A percentile compares a stretch with the other conserved stretches of the same genome.
Conservation (phyloP, 2,113 vertebrate genomes). For the Elaphurus davidianus region DNA sequence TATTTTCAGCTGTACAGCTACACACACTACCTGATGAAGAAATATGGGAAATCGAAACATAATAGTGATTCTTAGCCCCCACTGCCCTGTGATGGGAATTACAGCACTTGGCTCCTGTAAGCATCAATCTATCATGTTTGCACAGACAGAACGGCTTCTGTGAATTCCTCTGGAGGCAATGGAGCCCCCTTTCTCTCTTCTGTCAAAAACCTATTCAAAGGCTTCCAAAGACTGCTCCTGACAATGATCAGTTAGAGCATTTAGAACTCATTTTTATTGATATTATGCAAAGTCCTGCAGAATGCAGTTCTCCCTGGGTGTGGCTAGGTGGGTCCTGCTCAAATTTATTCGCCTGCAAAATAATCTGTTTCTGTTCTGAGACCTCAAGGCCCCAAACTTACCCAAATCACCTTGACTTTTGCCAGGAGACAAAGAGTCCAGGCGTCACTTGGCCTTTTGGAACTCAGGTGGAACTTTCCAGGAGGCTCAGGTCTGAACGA, state of each 20-base stretch:
- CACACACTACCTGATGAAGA: background rate
- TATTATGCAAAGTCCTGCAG: background rate
- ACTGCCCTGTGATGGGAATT: background rate
- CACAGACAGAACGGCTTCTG: background rate
- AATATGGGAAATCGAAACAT: conserved; percentile 47
- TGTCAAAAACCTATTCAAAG: background rate
- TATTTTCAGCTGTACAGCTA: background rate
- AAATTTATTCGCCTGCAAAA: background rate
- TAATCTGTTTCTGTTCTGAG: conserved; percentile 7
- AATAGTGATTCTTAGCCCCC: background rate
- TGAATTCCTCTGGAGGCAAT: background rate
- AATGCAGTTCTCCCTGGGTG: background rate
- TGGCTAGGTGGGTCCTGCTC: background rate
- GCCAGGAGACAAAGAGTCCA: background rate
- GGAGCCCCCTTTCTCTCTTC: background rate
- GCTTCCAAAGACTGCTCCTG: background rate
- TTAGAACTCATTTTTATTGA: background rate
- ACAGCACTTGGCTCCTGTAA: background rate
- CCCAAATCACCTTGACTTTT: background rate
- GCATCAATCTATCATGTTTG: background rate
- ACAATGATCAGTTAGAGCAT: background rate
- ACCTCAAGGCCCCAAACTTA: background rate
- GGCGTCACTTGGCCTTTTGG: background rate
- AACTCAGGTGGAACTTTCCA: background rate
- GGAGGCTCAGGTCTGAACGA: background rate